phyloP scores from a whole-genome alignment of 1,140 invertebrate genomes.

The Drosophila sproati region DNA sequence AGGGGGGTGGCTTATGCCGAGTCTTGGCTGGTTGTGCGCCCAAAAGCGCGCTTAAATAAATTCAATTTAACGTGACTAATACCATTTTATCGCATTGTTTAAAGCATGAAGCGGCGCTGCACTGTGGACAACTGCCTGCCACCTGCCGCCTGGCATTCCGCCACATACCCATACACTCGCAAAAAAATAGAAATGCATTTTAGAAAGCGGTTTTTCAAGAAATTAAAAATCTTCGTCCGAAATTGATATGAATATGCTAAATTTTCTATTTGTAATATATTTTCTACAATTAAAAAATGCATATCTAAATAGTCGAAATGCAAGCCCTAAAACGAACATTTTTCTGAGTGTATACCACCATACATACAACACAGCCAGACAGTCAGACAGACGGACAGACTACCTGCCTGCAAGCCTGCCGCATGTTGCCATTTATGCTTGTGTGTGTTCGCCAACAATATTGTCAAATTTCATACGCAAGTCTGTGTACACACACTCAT shows the following conservation, averaged over 20 bases:
- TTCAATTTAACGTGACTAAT: slow-evolving; percentile 84
- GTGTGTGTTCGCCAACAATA: slow-evolving; percentile 66
- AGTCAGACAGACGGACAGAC: slow-evolving; percentile 22
- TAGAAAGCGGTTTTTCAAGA: too few relatives aligned
- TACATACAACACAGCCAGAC: not conserved
- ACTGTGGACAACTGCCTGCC: slow-evolving; percentile 29
- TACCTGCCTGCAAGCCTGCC: slow-evolving; percentile 37
- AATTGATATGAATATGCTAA: too few relatives aligned
- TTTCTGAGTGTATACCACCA: too few relatives aligned
- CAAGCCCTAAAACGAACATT: too few relatives aligned
- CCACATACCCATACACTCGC: not conserved
- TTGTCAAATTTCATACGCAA: slow-evolving; percentile 76
- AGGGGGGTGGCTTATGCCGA: slow-evolving; percentile 35
- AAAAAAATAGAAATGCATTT: too few relatives aligned
- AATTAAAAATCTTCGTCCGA: too few relatives aligned
- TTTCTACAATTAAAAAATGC: too few relatives aligned
- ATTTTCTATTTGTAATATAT: too few relatives aligned
- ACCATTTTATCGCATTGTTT: slow-evolving; percentile 83
- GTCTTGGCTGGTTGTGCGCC: slow-evolving; percentile 58
- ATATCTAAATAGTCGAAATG: too few relatives aligned
- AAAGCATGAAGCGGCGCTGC: slow-evolving; percentile 75
- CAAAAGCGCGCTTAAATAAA: slow-evolving; percentile 82
- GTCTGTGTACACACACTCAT: slow-evolving; percentile 15
- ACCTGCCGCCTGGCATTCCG: not conserved
- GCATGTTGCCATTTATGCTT: slow-evolving; percentile 32